Base-by-base conservation (phyloP, 1,140 invertebrate species). In the Cherax quadricarinatus region DNA sequence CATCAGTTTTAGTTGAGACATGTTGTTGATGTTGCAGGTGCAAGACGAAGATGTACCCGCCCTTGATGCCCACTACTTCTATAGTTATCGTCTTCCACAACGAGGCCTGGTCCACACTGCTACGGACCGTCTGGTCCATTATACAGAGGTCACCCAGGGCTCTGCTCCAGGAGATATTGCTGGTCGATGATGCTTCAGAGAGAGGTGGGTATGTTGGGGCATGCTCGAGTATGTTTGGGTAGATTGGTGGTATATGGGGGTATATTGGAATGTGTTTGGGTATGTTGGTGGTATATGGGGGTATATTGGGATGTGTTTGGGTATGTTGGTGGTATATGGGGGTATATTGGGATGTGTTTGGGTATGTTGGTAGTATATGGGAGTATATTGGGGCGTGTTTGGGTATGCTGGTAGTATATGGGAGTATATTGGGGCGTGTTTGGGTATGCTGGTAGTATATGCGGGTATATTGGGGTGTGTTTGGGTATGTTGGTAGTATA, bases 21-120 rank as follows among this genome's bases (percentile, higher is more conserved):
- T 0, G 0, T 1, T 41, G 30, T 41, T 41, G 30, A 14, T 30
- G 1, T 75, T 30, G 4, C 94, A 94, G 94, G 86, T 94, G 97
- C 94, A 97, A 97, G 95, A 96, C 95, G 93, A 98, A 98, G 94
- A 95, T 95, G 53, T 98, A 98, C 95, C 96, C 97, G 80, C 96
- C 96, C 79, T 95, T 97, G 92, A 95, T 99, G 94, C 98, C 98
- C 7, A 97, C 97, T 51, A 99, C 98, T 24, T 98, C 97, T 94
- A 98, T 99, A 94, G 98, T 99, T 24, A 98, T 99, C 94, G 99
- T 99, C 66, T 99, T 99, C 95, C 99, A 99, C 95, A 99, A 99
- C 95, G 98, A 99, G 95, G 98, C 98, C 0, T 99, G 98, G 98
- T 97, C 98, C n/a, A 99, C 98, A 0, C 95, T 99, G 5, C 96